Evolutionary conservation across 2,113 vertebrate species (phyloP), one percentile per base, ranked within the genome.

Genomic region (Pandion haliaetus): DNA sequence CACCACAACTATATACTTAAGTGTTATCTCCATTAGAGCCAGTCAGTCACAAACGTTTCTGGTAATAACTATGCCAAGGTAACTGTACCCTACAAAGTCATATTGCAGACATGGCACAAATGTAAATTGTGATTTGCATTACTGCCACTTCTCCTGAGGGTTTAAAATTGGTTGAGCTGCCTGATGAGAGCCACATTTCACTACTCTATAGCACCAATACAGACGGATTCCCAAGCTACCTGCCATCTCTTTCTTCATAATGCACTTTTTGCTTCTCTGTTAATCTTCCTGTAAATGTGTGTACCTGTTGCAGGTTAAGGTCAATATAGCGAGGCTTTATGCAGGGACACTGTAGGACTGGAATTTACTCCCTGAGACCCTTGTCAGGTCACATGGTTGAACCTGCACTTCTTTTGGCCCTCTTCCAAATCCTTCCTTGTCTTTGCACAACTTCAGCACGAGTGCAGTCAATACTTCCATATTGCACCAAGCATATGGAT

Each of bases 391-490:
- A 52, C 18, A 54, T 19, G 17, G 54, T 61, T 85, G 86, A 97
- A 95, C 45, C 38, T 72, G 72, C 57, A 89, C 11, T 93, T 95
- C 81, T 92, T 90, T 47, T 86, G 65, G 88, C 65, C 28, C 34
- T 47, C 25, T 85, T 87, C 81, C 93, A 94, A 85, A 82, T 65
- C 72, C 57, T 86, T 65, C 72, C 57, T 86, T 59, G 63, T 67
- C 86, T 94, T 93, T 91, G 80, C 50, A 74, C 29, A 87, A n/a
- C 52, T 84, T 76, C 86, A 89, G 61, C 38, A 83, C 3, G 6
- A 87, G 25, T 3, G 52, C 77, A 89, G 72, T 57, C 80, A 88
- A 82, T 74, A 72, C 19, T 89, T 82, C 49, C 58, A 87, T 79
- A 65, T 4, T 73, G 79, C 66, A 96, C 42, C 57, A 92, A 61